These are phyloP conservation scores for Lagorchestes hirsutus DNA, from an alignment of 2,797 vertebrate species.

Conservation along the genomic window DNA sequence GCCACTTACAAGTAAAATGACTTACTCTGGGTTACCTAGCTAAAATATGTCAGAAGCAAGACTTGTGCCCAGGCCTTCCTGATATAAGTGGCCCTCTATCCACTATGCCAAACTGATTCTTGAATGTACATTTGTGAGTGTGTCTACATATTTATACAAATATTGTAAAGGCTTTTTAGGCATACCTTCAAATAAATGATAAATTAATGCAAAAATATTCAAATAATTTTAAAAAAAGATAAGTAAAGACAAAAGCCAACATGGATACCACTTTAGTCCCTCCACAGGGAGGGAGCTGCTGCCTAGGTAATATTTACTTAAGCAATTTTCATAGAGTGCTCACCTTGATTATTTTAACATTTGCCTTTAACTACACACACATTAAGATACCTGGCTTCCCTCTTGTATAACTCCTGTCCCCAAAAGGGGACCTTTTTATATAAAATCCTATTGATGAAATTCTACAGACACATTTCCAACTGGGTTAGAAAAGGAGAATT, in stretches of 20 bases:
- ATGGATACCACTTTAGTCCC: not conserved
- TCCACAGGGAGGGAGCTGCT: not conserved
- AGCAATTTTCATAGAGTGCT: not conserved
- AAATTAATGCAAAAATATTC: not conserved
- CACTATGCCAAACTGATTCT: not conserved
- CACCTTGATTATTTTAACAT: not conserved
- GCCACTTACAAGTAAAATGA: not conserved
- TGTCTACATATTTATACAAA: not conserved
- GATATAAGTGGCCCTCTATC: not conserved
- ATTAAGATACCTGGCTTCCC: not conserved
- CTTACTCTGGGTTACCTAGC: not conserved
- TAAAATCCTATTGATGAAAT: not conserved
- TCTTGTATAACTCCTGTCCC: not conserved
- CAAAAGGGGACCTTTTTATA: not conserved
- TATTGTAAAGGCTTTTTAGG: not conserved
- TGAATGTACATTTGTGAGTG: not conserved
- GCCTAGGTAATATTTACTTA: not conserved
- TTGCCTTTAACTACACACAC: not conserved
- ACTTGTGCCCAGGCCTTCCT: not conserved
- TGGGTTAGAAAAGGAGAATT: not conserved
- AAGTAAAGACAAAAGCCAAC: not conserved
- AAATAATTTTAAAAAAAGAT: not conserved
- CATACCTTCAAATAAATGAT: not conserved
- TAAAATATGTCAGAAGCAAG: not conserved
- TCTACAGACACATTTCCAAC: not conserved